Conservation (phyloP, 2,888 invertebrate species). For the Dioctria linearis region DNA sequence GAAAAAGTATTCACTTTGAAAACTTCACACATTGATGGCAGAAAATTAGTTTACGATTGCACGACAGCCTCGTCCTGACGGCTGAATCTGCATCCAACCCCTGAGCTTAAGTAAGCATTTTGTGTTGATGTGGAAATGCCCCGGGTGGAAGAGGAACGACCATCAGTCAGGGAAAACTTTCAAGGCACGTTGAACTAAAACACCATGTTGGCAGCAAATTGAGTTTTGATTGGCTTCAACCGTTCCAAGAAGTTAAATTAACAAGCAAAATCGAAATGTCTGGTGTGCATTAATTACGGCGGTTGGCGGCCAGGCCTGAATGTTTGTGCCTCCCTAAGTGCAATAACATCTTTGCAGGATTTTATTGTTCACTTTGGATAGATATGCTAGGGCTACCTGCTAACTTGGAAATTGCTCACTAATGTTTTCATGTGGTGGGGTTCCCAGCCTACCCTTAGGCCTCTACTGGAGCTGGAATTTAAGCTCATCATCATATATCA, state of each 20-base stretch:
- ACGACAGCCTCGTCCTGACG: not conserved
- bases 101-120: not conserved
- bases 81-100: constrained; percentile 19
- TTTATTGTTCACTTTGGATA: too few species aligned
- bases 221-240: constrained; percentile 38
- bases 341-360: too few species aligned
- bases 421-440: too few species aligned
- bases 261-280: not conserved
- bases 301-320: too few species aligned
- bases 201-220: not conserved
- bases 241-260: not conserved
- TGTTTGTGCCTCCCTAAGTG: too few species aligned
- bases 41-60: constrained; percentile 40
- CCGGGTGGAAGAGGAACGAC: not conserved
- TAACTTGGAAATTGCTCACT: too few species aligned
- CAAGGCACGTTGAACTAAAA: constrained; percentile 3
- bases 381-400: too few species aligned
- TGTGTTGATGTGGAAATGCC: not conserved
- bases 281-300: not conserved
- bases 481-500: too few species aligned
- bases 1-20: constrained; percentile 5
- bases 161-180: constrained; percentile 7
- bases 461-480: too few species aligned
- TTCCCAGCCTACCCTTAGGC: too few species aligned
- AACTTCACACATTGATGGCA: constrained; percentile 28